Evolutionary conservation across 2,113 vertebrate genomes (phyloP).

Genomic region (Eulemur macaco): DNA sequence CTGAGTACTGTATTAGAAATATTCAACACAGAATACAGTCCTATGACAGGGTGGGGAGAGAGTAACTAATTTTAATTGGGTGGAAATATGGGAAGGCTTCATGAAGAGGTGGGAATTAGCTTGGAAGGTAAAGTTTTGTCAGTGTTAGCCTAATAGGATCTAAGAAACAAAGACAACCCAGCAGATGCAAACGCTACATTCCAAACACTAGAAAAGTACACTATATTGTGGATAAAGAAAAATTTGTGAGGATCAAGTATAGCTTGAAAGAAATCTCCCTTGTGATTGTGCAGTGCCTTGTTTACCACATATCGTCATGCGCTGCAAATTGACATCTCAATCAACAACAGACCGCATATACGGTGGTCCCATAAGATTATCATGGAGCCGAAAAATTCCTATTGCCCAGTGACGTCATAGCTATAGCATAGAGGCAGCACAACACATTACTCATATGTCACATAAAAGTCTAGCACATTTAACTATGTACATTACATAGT

Average conservation of each 20-base stretch:
- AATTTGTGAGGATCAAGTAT: background rate
- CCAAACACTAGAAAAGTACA: background rate
- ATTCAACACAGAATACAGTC: background rate
- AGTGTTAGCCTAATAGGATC: background rate
- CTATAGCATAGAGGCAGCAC: background rate
- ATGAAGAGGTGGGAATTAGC: background rate
- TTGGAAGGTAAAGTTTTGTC: background rate
- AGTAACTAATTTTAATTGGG: background rate
- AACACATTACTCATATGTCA: background rate
- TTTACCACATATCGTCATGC: background rate
- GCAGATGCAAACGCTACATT: background rate
- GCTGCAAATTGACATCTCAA: background rate
- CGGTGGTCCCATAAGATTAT: background rate
- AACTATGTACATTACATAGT: too few species aligned
- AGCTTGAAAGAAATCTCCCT: background rate
- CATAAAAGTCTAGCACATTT: too few species aligned
- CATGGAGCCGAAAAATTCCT: background rate
- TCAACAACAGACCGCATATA: background rate
- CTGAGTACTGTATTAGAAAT: background rate
- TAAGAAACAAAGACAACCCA: background rate
- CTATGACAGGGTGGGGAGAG: background rate
- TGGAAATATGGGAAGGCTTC: background rate
- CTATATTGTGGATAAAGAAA: background rate
- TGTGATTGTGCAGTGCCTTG: background rate
- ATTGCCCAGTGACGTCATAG: background rate